Evolutionary conservation across 2,113 vertebrate genomes (phyloP), one percentile per base, ranked within the genome.

Genomic region (Sitta europaea): DNA sequence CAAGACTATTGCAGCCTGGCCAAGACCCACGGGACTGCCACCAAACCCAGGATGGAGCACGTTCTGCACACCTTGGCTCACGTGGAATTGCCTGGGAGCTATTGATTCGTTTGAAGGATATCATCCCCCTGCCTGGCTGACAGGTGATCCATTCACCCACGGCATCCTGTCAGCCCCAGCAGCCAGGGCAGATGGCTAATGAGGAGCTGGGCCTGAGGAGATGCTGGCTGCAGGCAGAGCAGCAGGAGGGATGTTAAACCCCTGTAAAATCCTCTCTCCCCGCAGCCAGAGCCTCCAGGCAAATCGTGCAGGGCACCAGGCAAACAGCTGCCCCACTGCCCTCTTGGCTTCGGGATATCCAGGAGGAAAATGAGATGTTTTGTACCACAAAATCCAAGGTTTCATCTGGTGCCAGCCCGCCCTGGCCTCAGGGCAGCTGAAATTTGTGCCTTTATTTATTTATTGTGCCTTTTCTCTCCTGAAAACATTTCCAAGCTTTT

Each of bases 131-230:
- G 51, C 92, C 73, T 95, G 31, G 72, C 86, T 84, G 94, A 68
- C 88, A 95, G 94, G 90, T 92, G 91, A 97, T 97, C 96, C 97
- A 81, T 96, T 94, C 74, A 33, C n/a, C 55, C 28, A 19, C 51
- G 2, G 88, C 71, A 58, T 81, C 89, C 83, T 90, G 89, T 65
- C 95, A 96, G 79, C 90, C 65, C 4, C 80, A 16, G 28, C 19
- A 6, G 67, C 1, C 11, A 92, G 96, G 96, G 94, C 96, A 98
- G 97, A 71, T 91, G 97, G 96, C 59, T 97, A 65, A 97, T 40
- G 93, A 97, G 96, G 88, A 94, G n/a, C 63, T 14, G 86, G 76
- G 62, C 53, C 31, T 0, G 42, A 79, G 83, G 85, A 94, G 79
- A 50, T 47, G 75, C 74, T 33, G 70, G 36, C 55, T 53, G 71